Percentiles rank a stretch among this genome's conserved stretches.
Conservation (phyloP, 1,140 invertebrate genomes). For the Sminthurinus signatus region DNA sequence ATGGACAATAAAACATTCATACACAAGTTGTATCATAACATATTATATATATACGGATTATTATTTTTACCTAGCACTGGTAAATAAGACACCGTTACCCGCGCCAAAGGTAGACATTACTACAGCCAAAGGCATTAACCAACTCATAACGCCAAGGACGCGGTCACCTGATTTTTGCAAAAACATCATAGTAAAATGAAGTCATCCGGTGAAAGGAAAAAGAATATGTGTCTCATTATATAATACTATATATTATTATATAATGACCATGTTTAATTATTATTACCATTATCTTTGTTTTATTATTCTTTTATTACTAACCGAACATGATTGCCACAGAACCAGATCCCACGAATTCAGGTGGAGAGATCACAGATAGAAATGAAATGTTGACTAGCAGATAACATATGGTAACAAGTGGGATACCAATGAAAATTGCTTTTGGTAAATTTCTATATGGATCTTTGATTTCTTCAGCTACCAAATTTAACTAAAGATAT, state of each 20-base stretch:
- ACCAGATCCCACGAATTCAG: conserved; percentile 68
- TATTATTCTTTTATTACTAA: too few species aligned
- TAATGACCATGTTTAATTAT: too few species aligned
- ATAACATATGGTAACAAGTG: conserved; percentile 77
- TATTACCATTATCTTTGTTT: too few species aligned
- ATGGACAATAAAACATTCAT: not conserved
- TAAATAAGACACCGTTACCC: conserved; percentile 54
- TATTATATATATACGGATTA: not conserved
- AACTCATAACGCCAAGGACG: conserved; percentile 38
- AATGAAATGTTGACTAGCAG: conserved; percentile 88
- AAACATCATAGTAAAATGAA: conserved; percentile 29
- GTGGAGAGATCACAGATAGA: conserved; percentile 72
- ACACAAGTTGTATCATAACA: not conserved
- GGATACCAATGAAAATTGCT: conserved; percentile 81
- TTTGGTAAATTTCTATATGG: conserved; percentile 55
- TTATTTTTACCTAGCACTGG: conserved; percentile 36
- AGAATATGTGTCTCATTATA: too few species aligned
- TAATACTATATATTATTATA: too few species aligned
- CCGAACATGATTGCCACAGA: conserved; percentile 76
- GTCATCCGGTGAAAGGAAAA: too few species aligned
- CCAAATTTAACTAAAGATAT: conserved; percentile 47
- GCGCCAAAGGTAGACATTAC: conserved; percentile 57
- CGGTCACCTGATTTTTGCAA: conserved; percentile 8
- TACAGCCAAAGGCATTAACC: conserved; percentile 52
- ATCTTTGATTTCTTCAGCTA: conserved; percentile 61